Conservation (phyloP, 1,140 invertebrate species). For the Condylostylus longicornis region DNA sequence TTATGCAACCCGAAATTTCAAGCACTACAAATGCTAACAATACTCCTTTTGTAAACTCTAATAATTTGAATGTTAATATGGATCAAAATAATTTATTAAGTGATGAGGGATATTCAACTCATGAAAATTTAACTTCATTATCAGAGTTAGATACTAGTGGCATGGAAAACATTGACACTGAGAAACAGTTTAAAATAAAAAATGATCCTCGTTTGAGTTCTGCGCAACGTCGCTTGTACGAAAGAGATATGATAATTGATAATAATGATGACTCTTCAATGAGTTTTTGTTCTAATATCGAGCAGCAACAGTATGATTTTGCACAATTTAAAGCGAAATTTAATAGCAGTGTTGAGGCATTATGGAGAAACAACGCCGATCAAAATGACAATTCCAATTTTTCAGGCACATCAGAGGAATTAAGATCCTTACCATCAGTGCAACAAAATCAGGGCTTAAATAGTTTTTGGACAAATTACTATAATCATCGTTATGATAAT, state of each 20-base stretch:
- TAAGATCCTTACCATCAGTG: slow-evolving; percentile 1
- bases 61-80: background rate
- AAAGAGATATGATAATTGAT: slow-evolving; percentile 1
- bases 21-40: background rate
- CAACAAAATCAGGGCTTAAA: slow-evolving; percentile 6
- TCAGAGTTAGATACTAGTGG: background rate
- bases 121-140: background rate
- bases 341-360: slow-evolving; percentile 44
- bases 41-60: background rate
- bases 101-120: background rate
- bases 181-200: no score
- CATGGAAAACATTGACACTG: no score
- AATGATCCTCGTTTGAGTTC: no score
- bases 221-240: slow-evolving; percentile 4
- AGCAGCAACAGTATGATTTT: slow-evolving; percentile 35
- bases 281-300: slow-evolving; percentile 1
- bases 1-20: background rate
- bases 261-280: background rate
- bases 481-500: slow-evolving; percentile 9
- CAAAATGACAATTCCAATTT: slow-evolving; percentile 12
- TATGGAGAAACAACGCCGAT: slow-evolving; percentile 38
- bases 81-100: background rate
- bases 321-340: slow-evolving; percentile 50
- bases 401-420: background rate
- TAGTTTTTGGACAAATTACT: slow-evolving; percentile 13